Base-by-base conservation (phyloP, 1,140 invertebrate genomes). In the Manduca sexta region DNA sequence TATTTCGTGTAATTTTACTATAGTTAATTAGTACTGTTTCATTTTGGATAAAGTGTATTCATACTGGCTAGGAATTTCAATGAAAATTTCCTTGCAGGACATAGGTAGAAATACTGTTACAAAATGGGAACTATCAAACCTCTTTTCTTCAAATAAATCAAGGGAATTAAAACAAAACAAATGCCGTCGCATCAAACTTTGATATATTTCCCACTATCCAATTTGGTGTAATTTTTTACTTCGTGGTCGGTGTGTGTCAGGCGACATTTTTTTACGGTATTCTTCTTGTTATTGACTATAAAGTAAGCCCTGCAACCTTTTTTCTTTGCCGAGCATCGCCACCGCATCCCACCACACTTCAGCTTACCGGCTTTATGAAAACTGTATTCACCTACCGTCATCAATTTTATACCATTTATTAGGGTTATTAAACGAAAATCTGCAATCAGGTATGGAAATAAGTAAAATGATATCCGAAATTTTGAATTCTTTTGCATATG, bases 221-320 rank as follows among this genome's bases (percentile, higher is more conserved):
- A 30, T 6, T 12, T 12, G 15, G 21, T 49, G 13, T 56, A 64
- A 7, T 26, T 33, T 2, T 60, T 55, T 16, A 18, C 39, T 15
- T 59, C 55, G 11, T 64, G 57, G 30, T 48, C 35, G 8, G 40
- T 54, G 12, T 63, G 64, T 10, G 45, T 18, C 11, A 50, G 11
- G 3, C 42, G 50, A 10, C 45, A 52, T 37, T 51, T 57, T 6
- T 55, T 43, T 7, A 67, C 38, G 10, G 17, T 56, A 14, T 47
- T 35, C 3, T 60, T 53, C n/a, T 59, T 46, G 5, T 56, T 52
- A 26, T 53, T 54, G 1, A 65, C 15, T 7, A 57, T 33, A 6
- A 63, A 52, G 31, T 52, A 64, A 1, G 65, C 69, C 2, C 46
- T 45, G 34, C 69, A 71, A 39, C 46, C 56, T 48, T 60, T 69